Evolutionary conservation across 2,888 invertebrate species (phyloP), one percentile per base, ranked within the genome.

Genomic region (Eupithecia tripunctaria): DNA sequence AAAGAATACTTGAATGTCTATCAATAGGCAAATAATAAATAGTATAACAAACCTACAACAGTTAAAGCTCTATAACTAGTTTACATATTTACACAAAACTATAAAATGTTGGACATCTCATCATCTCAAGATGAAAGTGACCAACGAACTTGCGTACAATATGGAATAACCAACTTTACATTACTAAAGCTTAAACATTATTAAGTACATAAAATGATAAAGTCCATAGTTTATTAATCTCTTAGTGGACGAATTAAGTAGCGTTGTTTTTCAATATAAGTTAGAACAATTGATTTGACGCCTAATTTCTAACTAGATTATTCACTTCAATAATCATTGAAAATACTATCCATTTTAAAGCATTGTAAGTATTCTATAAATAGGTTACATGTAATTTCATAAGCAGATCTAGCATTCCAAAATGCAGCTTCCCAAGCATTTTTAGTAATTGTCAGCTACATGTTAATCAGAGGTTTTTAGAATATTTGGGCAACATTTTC

Each of bases 21-120:
- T 60, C 47, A 76, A 80, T 80, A 79, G 69, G 85, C 85, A 88
- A 84, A 87, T 85, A 87, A 89, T 86, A 88, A 88, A 86, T 85
- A 88, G 78, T 84, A 83, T 81, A 83, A 82, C 81, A 86, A 86
- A 85, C 82, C 84, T 92, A 92, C 87, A 90, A 92, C 89, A 92
- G 90, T 92, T 93, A 94, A 91, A 93, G 92, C 92, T 93, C 86
- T 91, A 93, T 76, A 87, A 83, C 85, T 92, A 93, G 89, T 89
- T 91, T 92, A 93, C 91, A 93, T 92, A 93, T 92, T 82, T 93
- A 94, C 93, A 93, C 83, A 88, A 78, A 85, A 83, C 78, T 70
- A 81, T 82, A 82, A 80, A 82, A 85, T 51, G 73, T 60, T 68
- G 64, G 67, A 67, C 15, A 67, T 60, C 27, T 64, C 38, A 18